Base-by-base conservation (phyloP, 2,888 invertebrate genomes). In the Apoda limacodes region DNA sequence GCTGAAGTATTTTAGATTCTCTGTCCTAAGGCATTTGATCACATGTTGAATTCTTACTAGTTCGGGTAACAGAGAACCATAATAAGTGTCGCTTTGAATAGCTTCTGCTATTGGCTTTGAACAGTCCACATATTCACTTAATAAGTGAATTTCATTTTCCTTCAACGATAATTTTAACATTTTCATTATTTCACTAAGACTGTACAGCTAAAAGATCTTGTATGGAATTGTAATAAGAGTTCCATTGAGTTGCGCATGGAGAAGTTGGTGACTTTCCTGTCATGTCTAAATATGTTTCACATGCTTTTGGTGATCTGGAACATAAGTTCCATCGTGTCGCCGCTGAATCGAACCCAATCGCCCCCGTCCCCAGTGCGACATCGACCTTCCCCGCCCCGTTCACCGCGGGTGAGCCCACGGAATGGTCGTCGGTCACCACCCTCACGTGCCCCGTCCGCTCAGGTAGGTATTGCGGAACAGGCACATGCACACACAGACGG, bases 71-170 rank as follows among this genome's bases (percentile, higher is more conserved):
- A 46, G 41, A 37, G 39, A 41, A 5, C 39, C 40, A 41, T 39
- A 44, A 26, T 37, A 43, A 22, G 30, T 43, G 9, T 40, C 37
- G 39, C 39, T 39, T 26, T 31, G 11, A 22, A 45, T 45, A 29
- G 31, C 34, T 31, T 42, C 39, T 25, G 40, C 38, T 40, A 40
- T 40, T 21, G 41, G 36, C 37, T 39, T 41, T 28, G 41, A 39
- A 42, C 22, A 33, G 22, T 29, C 22, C 15, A 44, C 36, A 42
- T 40, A 42, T 43, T 40, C 41, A 38, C 22, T 29, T 27, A 45
- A 31, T 33, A 45, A 42, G n/a, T 40, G 38, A 30, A 44, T 42
- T 40, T 42, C 30, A 37, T 28, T 44, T 39, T 42, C 41, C 27
- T 42, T 39, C 5, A 42, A 17, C 23, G 33, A n/a, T n/a, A n/a